A percentile compares a stretch with the other conserved stretches of the same genome.
These are phyloP conservation scores for Motacilla tschutschensis DNA, from an alignment of 2,113 vertebrate genomes.

Conservation along the genomic window DNA sequence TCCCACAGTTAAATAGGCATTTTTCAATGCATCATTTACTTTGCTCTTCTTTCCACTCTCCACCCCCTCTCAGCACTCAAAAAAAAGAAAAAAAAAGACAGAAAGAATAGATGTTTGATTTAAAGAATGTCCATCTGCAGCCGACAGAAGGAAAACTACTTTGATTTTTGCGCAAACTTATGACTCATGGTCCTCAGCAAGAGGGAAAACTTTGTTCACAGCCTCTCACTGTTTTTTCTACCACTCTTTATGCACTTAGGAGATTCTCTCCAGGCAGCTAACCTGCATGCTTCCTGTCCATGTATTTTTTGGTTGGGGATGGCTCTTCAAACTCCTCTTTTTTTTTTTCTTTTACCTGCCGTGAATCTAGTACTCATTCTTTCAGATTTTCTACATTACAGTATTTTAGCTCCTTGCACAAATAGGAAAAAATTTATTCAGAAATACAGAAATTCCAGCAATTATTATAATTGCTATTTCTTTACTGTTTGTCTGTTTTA, in stretches of 20 bases:
- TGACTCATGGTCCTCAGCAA: background rate
- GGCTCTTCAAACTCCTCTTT: background rate
- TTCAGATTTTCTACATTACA: background rate
- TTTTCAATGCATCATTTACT: background rate
- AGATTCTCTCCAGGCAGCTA: background rate
- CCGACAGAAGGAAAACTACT: background rate
- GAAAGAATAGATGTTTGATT: background rate
- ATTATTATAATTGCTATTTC: background rate
- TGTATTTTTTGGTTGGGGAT: background rate
- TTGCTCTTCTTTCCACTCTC: background rate
- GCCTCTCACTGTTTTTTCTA: background rate
- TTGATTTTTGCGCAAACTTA: conserved; percentile 5
- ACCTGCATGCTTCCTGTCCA: background rate
- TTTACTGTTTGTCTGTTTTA: background rate
- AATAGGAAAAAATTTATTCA: background rate
- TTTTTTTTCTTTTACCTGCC: background rate
- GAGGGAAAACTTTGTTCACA: background rate
- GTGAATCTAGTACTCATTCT: background rate
- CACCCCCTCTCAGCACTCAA: background rate
- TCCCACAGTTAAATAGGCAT: background rate
- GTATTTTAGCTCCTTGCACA: background rate
- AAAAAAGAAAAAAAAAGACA: background rate
- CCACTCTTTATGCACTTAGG: background rate
- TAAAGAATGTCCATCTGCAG: background rate
- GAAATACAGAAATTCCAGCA: background rate